Evolutionary conservation across 2,797 vertebrate species (phyloP).

Genomic region (Micromesistius poutassou): DNA sequence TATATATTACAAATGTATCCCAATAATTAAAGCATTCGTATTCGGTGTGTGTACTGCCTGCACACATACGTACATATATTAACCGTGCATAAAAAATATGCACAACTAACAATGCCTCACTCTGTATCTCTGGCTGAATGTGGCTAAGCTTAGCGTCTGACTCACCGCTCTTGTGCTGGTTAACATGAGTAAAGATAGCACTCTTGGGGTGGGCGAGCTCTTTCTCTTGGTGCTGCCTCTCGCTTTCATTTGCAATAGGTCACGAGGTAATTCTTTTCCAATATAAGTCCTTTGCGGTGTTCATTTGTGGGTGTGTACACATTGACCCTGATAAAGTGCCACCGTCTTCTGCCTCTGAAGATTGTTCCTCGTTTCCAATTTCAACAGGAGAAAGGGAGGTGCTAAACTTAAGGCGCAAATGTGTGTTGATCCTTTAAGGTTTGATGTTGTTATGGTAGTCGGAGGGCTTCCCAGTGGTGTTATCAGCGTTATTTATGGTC

Average conservation of each 20-base stretch:
- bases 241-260: too few species aligned
- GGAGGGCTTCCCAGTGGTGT: background rate
- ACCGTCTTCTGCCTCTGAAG: too few species aligned
- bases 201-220: background rate
- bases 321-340: background rate
- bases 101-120: background rate
- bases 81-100: background rate
- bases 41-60: background rate
- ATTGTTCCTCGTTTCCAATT: background rate
- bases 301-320: background rate
- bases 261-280: background rate
- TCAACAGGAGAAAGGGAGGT: background rate
- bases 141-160: slow-evolving; percentile 18
- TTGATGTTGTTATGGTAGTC: background rate
- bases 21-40: background rate
- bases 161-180: slow-evolving; percentile 21
- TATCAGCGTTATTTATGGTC: background rate
- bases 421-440: background rate
- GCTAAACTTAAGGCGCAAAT: too few species aligned
- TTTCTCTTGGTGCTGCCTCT: background rate
- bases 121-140: background rate
- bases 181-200: slow-evolving; percentile 45
- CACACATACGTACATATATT: background rate
- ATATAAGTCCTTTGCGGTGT: background rate
- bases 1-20: background rate